Conservation (phyloP, 2,797 vertebrate species). For the Lophotriccus pileatus region DNA sequence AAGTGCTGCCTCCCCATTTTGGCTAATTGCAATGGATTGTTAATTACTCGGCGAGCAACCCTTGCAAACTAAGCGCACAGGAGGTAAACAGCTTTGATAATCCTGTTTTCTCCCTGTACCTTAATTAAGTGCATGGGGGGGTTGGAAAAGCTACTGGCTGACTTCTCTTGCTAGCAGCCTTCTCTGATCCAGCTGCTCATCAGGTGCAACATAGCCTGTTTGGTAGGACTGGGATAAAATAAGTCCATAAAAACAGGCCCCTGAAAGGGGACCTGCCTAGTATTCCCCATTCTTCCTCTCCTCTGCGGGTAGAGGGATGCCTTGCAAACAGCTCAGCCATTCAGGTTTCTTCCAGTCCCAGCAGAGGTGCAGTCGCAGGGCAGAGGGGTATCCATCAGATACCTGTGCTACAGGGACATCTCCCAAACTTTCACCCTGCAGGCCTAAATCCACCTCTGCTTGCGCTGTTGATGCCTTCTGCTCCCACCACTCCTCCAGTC, state of each 20-base stretch:
- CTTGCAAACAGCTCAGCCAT: neutral
- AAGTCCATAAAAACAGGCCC: neutral
- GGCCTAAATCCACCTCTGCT: neutral
- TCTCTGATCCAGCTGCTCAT: neutral
- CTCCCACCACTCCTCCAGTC: neutral
- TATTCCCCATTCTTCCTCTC: neutral
- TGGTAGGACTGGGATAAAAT: neutral
- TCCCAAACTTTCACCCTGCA: neutral
- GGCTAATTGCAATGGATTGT: conserved; percentile 6
- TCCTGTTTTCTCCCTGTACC: neutral
- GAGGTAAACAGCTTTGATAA: conserved; percentile 15
- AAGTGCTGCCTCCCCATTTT: neutral
- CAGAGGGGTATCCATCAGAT: neutral
- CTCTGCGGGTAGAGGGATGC: neutral
- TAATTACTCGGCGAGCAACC: neutral
- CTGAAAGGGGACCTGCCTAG: neutral
- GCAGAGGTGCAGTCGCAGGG: neutral
- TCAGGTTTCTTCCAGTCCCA: neutral
- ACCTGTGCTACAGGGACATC: neutral
- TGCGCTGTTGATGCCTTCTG: neutral
- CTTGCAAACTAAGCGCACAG: neutral
- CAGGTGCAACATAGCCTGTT: neutral
- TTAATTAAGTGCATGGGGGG: accelerated
- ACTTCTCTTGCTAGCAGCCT: neutral
- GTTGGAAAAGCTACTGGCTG: neutral